Conservation (phyloP, 64 coral and sea anemone genomes). For the Platygyra sinensis region DNA sequence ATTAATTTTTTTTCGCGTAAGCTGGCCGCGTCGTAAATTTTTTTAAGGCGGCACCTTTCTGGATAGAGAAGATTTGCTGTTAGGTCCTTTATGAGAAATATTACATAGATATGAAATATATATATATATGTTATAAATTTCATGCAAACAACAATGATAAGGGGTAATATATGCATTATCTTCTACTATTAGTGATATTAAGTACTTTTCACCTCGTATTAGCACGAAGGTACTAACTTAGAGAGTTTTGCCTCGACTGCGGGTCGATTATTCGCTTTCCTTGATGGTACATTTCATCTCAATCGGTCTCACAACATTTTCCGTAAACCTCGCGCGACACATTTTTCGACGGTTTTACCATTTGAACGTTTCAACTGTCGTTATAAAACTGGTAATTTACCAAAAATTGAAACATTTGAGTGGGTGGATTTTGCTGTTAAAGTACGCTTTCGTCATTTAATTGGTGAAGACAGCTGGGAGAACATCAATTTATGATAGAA, state of each 20-base stretch:
- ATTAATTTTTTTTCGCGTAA: too few species aligned
- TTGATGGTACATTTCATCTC: background rate
- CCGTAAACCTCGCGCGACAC: background rate
- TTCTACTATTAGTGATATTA: background rate
- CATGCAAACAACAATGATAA: constrained; percentile 11
- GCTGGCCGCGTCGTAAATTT: background rate
- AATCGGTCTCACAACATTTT: background rate
- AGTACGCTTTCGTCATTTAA: background rate
- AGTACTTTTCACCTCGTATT: background rate
- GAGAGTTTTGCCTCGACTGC: background rate
- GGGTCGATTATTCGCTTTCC: background rate
- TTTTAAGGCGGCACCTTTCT: background rate
- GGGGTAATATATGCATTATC: background rate
- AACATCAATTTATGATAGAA: background rate
- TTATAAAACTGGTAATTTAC: constrained; percentile 14
- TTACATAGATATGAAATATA: too few species aligned
- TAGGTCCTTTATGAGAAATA: background rate
- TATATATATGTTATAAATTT: background rate
- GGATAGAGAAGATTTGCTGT: background rate
- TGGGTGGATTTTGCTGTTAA: constrained; percentile 36
- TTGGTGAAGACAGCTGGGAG: background rate
- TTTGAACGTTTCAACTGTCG: background rate
- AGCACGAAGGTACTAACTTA: background rate
- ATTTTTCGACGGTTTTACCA: background rate
- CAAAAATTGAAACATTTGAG: constrained; percentile 36